A percentile compares a stretch with the other conserved stretches of the same genome.
Conservation (phyloP, 2,113 vertebrate species). For the Neodon shergylaensis region DNA sequence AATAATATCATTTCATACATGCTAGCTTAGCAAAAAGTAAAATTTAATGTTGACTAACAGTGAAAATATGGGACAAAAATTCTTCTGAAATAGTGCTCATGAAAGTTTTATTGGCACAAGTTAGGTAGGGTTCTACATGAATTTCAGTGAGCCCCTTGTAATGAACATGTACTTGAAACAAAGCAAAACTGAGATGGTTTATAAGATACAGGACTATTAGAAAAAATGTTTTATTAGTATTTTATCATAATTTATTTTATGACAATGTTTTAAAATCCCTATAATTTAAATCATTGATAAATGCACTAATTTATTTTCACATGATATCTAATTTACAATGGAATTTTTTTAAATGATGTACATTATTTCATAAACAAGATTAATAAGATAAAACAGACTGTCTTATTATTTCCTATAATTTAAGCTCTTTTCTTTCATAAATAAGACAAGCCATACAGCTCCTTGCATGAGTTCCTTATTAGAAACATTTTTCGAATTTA, state of each 20-base stretch:
- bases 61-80: not conserved
- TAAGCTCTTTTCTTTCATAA: not conserved
- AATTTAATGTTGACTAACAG: not conserved
- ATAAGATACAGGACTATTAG: not conserved
- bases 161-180: too few species aligned
- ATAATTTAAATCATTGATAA: not conserved
- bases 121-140: not conserved
- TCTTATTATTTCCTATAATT: not conserved
- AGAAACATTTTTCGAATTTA: not conserved
- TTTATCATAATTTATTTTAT: not conserved
- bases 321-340: not conserved
- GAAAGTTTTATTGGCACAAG: too few species aligned
- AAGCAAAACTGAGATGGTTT: not conserved
- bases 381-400: too few species aligned
- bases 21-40: not conserved
- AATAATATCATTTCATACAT: not conserved
- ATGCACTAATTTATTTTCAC: not conserved
- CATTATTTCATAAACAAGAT: not conserved
- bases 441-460: not conserved
- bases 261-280: not conserved
- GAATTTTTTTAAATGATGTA: not conserved
- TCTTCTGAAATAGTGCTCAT: not conserved
- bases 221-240: not conserved
- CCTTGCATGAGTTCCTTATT: not conserved
- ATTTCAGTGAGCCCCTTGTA: not conserved